Evolutionary conservation across 1,140 invertebrate species (phyloP), one percentile per base, ranked within the genome.

Genomic region (Acromyrmex charruanus): DNA sequence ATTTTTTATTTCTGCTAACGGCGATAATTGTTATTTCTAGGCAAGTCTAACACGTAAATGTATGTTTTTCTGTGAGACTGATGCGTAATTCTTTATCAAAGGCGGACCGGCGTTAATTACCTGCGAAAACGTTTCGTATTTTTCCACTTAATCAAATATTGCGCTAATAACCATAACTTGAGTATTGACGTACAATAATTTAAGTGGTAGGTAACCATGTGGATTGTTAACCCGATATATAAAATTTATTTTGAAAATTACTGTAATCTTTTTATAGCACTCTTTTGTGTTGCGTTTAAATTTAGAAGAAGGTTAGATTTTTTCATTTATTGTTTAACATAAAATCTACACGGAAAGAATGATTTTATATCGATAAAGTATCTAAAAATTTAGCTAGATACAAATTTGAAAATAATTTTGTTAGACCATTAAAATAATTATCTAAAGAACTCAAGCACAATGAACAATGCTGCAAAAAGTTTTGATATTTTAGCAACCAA

Each of bases 91-190:
- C 58, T 63, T 65, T 10, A 10, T 44, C 21, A 9, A 66, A 44
- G n/a, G 55, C 12, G 18, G 21, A n/a, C 18, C n/a, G 10, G 12
- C n/a, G 49, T 80, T 66, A 80, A 66, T 80, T 80, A 61, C 12
- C 5, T 35, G 18, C 12, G 14, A 53, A 39, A 66, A 80, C 61
- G 18, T 9, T 25, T 51, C 49, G 35, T 59, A 18, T 71, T 81
- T 81, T 49, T 2, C 9, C 1, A 81, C 21, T 81, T 59, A 35
- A 58, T n/a, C 14, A 55, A 81, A 71, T 58, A 81, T n/a, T 81
- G 16, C 65, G 16, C 1, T 58, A 65, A 10, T 35, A 31, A 25
- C 12, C 39, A 44, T 35, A 14, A 31, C 39, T 14, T 59, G n/a
- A 12, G 35, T 49, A 55, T 55, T 49, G 51, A 39, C n/a, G 0